Percentiles rank a stretch among this genome's conserved stretches.
Conservation (phyloP, 2,888 invertebrate species). For the Cynaeus angustus region DNA sequence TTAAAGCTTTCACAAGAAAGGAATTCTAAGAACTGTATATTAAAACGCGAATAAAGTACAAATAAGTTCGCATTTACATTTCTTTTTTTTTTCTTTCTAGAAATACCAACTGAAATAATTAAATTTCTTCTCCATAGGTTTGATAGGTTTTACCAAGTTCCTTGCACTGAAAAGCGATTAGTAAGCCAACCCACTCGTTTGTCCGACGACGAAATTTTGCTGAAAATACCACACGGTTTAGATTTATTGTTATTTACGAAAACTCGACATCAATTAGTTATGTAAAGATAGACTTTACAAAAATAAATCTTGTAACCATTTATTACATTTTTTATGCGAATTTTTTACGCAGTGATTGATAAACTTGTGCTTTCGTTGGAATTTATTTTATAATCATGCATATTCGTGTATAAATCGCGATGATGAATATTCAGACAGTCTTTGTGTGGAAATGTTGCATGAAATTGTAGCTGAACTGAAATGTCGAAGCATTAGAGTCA, state of each 20-base stretch:
- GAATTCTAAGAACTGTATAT: slow-evolving; percentile 11
- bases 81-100: slow-evolving; percentile 2
- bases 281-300: slow-evolving; percentile 25
- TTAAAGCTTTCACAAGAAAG: background rate
- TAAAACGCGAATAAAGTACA: slow-evolving; percentile 16
- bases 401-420: slow-evolving; percentile 29
- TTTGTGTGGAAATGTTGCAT: slow-evolving; percentile 30
- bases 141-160: slow-evolving; percentile 8
- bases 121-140: background rate
- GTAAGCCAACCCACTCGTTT: slow-evolving; percentile 5
- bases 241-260: slow-evolving; percentile 31
- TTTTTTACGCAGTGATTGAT: background rate
- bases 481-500: slow-evolving; percentile 10
- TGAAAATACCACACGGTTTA: slow-evolving; percentile 9
- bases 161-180: slow-evolving; percentile 17
- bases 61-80: slow-evolving; percentile 13
- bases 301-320: slow-evolving; percentile 31
- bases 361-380: background rate
- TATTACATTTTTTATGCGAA: background rate
- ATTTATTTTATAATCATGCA: slow-evolving; percentile 18
- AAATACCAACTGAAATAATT: slow-evolving; percentile 11
- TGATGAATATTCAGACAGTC: slow-evolving; percentile 35
- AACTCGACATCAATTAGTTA: slow-evolving; percentile 20
- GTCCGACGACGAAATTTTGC: slow-evolving; percentile 12
- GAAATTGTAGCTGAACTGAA: slow-evolving; percentile 26